Evolutionary conservation across 1,140 invertebrate genomes (phyloP).

Genomic region (Bradynema listronoti): DNA sequence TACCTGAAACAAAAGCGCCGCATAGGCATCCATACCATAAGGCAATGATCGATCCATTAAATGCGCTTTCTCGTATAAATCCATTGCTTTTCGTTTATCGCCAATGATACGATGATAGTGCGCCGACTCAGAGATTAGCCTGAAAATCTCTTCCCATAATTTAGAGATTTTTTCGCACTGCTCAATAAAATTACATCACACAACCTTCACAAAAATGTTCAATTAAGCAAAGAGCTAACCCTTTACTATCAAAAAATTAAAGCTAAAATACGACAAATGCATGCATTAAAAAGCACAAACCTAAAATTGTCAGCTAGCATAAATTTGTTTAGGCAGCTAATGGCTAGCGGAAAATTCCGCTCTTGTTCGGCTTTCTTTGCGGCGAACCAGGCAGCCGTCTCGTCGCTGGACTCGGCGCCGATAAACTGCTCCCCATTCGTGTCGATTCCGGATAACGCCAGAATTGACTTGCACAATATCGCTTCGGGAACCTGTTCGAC

Average conservation of each 20-base stretch:
- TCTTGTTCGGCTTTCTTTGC: background rate
- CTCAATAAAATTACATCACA: too few relatives aligned
- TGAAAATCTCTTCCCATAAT: too few relatives aligned
- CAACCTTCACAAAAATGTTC: too few relatives aligned
- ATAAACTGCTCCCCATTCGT: constrained; percentile 5
- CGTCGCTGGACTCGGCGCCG: constrained; percentile 5
- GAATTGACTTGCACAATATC: constrained; percentile 8
- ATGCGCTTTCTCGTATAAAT: constrained; percentile 3
- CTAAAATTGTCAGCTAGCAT: background rate
- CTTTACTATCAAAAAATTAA: too few relatives aligned
- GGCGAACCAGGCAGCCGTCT: constrained; percentile 5
- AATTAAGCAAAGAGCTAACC: too few relatives aligned
- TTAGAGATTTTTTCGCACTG: too few relatives aligned
- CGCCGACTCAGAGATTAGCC: too few relatives aligned
- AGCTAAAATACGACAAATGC: too few relatives aligned
- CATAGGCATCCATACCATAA: constrained; percentile 13
- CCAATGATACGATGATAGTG: too few relatives aligned
- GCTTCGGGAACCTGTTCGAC: constrained; percentile 11
- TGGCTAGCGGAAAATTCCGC: background rate
- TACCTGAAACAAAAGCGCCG: constrained; percentile 9
- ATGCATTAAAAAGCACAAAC: too few relatives aligned
- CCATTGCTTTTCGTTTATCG: constrained; percentile 5
- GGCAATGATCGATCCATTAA: constrained; percentile 7
- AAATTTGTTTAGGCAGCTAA: background rate
- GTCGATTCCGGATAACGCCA: constrained; percentile 1